These are phyloP conservation scores for Tympanoctomys barrerae DNA, from an alignment of 2,797 vertebrate species.

Conservation along the genomic window DNA sequence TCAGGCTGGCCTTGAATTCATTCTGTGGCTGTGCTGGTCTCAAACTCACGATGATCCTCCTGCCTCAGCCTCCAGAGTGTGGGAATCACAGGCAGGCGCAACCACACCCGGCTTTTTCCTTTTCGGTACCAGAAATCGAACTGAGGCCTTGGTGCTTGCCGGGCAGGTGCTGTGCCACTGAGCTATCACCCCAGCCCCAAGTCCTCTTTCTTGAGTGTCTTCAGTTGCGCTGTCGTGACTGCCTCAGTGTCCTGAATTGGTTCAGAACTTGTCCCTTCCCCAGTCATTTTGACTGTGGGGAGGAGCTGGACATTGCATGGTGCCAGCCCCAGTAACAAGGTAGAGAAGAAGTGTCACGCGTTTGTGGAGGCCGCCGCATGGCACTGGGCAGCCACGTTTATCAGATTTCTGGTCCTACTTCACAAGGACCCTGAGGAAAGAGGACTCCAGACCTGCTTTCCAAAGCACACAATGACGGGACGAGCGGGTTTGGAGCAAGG, in stretches of 20 bases:
- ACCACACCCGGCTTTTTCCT: too few species aligned
- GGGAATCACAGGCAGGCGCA: too few species aligned
- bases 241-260: not conserved
- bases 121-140: too few species aligned
- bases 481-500: accelerated
- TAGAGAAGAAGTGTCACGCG: not conserved
- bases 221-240: not conserved
- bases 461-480: not conserved
- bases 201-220: not conserved
- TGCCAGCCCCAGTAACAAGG: not conserved
- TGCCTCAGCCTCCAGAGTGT: too few species aligned
- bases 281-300: not conserved
- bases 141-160: too few species aligned
- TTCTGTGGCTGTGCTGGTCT: too few species aligned
- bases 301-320: not conserved
- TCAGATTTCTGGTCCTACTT: not conserved
- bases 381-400: not conserved
- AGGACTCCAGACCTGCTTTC: not conserved
- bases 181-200: too few species aligned
- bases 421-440: not conserved
- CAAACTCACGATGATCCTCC: too few species aligned
- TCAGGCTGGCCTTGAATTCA: too few species aligned
- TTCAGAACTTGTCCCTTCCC: not conserved
- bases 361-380: not conserved
- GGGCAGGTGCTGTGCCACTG: too few species aligned